Conservation (phyloP, 37 sponge, comb jelly and placozoan species). For the Tethya wilhelma region DNA sequence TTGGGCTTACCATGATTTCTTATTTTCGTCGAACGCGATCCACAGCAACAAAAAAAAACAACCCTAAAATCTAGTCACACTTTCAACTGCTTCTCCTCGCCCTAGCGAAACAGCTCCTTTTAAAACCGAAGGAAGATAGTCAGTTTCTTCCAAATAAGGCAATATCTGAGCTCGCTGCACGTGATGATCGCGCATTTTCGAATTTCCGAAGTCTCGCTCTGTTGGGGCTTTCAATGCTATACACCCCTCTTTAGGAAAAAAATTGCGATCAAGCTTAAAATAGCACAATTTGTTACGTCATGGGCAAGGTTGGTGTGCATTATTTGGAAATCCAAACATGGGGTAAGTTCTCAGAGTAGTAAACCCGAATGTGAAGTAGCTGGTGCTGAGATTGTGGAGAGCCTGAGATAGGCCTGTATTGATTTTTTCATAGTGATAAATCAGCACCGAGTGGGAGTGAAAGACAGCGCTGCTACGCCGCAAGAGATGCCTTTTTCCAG, state of each 20-base stretch:
- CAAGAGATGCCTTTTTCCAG: slow-evolving; percentile 67
- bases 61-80: too few species aligned
- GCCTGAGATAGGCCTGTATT: too few species aligned
- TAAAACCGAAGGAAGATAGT: slow-evolving; percentile 1
- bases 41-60: too few species aligned
- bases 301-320: slow-evolving; percentile 1
- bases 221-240: slow-evolving; percentile 30
- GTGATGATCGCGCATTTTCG: too few species aligned
- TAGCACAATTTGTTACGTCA: not conserved
- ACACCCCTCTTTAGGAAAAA: slow-evolving; percentile 60
- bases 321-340: slow-evolving; percentile 5
- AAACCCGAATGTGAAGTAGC: not conserved
- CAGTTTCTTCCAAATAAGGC: slow-evolving; percentile 47
- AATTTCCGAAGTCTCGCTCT: too few species aligned
- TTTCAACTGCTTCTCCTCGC: not conserved
- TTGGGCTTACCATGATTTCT: too few species aligned
- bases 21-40: too few species aligned
- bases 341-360: not conserved
- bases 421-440: slow-evolving; percentile 9
- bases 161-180: slow-evolving; percentile 6
- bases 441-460: slow-evolving; percentile 39
- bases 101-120: not conserved
- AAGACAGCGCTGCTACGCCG: slow-evolving; percentile 63
- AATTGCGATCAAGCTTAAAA: slow-evolving; percentile 5
- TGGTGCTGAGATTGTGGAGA: not conserved